Percentiles rank a stretch among this genome's conserved stretches.
phyloP scores from a whole-genome alignment of 1,140 invertebrate genomes.

The Drosophila tani region DNA sequence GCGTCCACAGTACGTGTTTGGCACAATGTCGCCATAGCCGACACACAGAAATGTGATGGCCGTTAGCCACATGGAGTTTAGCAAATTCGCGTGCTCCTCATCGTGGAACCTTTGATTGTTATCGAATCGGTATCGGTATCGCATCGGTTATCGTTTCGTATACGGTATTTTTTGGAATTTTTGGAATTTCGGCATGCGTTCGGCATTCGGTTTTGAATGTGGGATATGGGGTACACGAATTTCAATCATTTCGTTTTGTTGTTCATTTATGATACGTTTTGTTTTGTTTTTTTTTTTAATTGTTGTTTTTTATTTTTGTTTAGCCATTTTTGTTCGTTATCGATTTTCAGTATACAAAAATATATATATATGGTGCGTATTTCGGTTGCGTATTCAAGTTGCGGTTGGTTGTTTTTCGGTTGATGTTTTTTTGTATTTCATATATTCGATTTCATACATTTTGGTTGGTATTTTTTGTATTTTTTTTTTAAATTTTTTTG shows the following conservation, averaged over 20 bases:
- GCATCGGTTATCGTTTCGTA: conserved; percentile 12
- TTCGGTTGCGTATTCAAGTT: conserved; percentile 70
- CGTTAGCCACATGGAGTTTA: conserved; percentile 97
- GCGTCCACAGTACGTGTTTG: conserved; percentile 97
- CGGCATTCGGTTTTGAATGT: conserved; percentile 15
- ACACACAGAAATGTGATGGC: conserved; percentile 94
- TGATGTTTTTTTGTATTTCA: conserved; percentile 40
- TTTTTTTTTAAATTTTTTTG: conserved; percentile 49
- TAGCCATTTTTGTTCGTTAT: conserved; percentile 45
- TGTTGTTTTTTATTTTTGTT: conserved; percentile 31
- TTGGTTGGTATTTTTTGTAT: conserved; percentile 50
- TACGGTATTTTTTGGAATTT: conserved; percentile 10
- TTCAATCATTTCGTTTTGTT: conserved; percentile 37
- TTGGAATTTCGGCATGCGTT: conserved; percentile 29
- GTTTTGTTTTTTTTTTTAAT: conserved; percentile 13
- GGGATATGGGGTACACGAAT: conserved; percentile 28
- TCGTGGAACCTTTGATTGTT: conserved; percentile 90
- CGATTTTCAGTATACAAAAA: conserved; percentile 55
- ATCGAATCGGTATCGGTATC: conserved; percentile 25
- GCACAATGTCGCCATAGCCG: conserved; percentile 95
- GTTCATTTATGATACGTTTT: conserved; percentile 66
- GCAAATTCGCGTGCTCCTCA: conserved; percentile 94
- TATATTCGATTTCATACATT: conserved; percentile 46
- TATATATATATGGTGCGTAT: conserved; percentile 51
- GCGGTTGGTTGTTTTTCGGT: conserved; percentile 36